A percentile compares a stretch with the other conserved stretches of the same genome.
Evolutionary conservation across 2,888 invertebrate species (phyloP).

Genomic region (Pseudolycoriella hygida): DNA sequence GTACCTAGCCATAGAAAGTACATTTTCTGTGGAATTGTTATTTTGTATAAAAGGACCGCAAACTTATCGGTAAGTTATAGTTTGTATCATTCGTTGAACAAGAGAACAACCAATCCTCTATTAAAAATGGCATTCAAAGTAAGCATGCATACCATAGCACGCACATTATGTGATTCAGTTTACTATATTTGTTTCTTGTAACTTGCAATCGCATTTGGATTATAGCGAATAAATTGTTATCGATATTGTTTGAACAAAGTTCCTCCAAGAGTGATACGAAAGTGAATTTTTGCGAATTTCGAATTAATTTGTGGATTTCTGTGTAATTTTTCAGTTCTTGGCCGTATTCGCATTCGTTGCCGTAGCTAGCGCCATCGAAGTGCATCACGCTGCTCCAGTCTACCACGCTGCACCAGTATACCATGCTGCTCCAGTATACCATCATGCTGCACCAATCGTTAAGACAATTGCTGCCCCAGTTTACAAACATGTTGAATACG

Average conservation of each 20-base stretch:
- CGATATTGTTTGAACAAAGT: neutral
- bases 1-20: neutral
- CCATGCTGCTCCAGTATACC: neutral
- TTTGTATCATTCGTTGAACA: neutral
- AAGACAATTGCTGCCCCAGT: conserved; percentile 6
- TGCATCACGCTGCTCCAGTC: conserved; percentile 5
- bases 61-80: neutral
- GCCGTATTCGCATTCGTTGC: conserved; percentile 1
- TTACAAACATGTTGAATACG: conserved; percentile 16
- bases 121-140: conserved; percentile 5
- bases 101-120: neutral
- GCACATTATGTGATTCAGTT: neutral
- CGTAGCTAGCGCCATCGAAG: conserved; percentile 1
- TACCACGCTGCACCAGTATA: neutral
- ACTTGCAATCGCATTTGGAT: neutral
- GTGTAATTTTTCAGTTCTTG: conserved; percentile 1
- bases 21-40: neutral
- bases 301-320: neutral
- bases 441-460: conserved; percentile 2
- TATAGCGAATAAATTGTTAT: neutral
- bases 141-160: neutral
- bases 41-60: conserved; percentile 1
- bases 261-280: no score
- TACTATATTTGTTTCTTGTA: neutral
- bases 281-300: neutral